A percentile compares a stretch with the other conserved stretches of the same genome.
These are phyloP conservation scores for Bombus superbus DNA, from an alignment of 1,140 invertebrate species.

Conservation along the genomic window DNA sequence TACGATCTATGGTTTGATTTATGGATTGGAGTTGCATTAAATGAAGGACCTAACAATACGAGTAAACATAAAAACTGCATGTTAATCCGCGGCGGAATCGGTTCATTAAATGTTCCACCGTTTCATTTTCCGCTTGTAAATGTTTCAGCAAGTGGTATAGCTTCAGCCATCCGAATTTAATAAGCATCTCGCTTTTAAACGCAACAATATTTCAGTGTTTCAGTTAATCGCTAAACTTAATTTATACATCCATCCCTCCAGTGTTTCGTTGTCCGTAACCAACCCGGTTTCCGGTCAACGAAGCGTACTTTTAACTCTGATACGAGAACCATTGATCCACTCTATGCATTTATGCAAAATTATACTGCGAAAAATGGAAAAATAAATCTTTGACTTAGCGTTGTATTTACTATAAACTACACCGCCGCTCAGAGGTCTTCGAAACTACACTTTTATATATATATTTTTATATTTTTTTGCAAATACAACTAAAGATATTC, in stretches of 20 bases:
- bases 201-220: background rate
- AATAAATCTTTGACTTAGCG: background rate
- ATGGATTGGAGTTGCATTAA: background rate
- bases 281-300: background rate
- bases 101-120: background rate
- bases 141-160: background rate
- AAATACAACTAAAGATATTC: too few species aligned
- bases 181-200: background rate
- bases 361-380: too few species aligned
- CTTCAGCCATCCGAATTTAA: background rate
- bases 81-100: background rate
- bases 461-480: too few species aligned
- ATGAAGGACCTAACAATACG: too few species aligned
- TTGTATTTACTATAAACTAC: background rate
- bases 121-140: slow-evolving; percentile 1
- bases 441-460: too few species aligned
- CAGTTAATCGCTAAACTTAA: background rate
- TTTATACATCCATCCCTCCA: background rate
- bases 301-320: background rate
- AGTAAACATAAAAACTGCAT: background rate
- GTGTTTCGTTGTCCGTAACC: background rate
- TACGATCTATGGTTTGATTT: background rate
- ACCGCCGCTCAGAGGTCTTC: too few species aligned
- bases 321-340: background rate
- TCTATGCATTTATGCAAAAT: background rate